Evolutionary conservation across 2,113 vertebrate genomes (phyloP), one percentile per base, ranked within the genome.

Genomic region (Podiceps cristatus): DNA sequence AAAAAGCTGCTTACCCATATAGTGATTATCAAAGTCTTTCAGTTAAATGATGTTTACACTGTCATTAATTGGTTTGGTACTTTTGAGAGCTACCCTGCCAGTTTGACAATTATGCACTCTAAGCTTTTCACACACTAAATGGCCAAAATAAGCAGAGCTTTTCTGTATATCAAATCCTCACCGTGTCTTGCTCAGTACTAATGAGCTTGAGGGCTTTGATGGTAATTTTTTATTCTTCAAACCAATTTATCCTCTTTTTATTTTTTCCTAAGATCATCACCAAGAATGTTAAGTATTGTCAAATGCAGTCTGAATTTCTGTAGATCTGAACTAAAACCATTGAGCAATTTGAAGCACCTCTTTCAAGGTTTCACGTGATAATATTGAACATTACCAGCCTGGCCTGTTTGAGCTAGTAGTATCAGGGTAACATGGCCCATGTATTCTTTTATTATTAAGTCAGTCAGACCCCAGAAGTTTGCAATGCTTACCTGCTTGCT

Each of bases 41-140:
- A 77, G 45, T 71, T 96, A 81, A 92, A 76, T 91, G 3, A 40
- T 85, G 37, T 92, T 97, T 92, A 83, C 59, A 69, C 58, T 92
- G 42, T 76, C 68, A n/a, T 79, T 92, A 95, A 93, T 74, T 88
- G 37, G 20, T 88, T 83, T 97, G 72, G 42, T 94, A 58, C 23
- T 97, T 90, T 73, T 55, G 72, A 90, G 59, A 80, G 37, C 78
- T 71, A 62, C 69, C 81, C 85, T 88, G 85, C 74, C 77, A 76
- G 45, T 90, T 25, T 86, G 42, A 93, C 58, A 92, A 60, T 89
- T 84, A 74, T 6, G 24, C n/a, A 31, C 20, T 67, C 40, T 37
- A 67, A 82, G 59, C 35, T 90, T 73, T 82, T 90, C 42, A 75
- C 66, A 68, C 17, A 18, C 42, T 76, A 49, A 93, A 59, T 4